A percentile compares a stretch with the other conserved stretches of the same genome.
These are phyloP conservation scores for Tachycineta bicolor DNA, from an alignment of 2,113 vertebrate genomes.

Conservation along the genomic window DNA sequence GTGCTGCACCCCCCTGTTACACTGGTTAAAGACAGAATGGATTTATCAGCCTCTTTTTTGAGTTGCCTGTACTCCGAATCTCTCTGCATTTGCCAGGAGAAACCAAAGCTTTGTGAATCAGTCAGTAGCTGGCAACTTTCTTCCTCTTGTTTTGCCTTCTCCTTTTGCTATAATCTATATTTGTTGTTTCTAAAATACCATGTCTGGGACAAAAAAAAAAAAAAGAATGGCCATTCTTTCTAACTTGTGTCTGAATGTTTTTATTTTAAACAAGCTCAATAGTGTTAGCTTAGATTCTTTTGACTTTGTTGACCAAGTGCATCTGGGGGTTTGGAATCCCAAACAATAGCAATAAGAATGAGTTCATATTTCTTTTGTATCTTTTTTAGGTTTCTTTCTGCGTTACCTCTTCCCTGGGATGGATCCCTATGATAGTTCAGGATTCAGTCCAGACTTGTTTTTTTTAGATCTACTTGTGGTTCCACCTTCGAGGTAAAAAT, in stretches of 20 bases:
- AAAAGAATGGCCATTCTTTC: not conserved
- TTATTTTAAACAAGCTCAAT: not conserved
- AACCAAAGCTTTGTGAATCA: not conserved
- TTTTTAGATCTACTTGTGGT: slow-evolving; percentile 93
- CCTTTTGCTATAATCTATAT: not conserved
- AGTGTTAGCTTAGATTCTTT: not conserved
- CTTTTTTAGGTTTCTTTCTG: slow-evolving; percentile 88
- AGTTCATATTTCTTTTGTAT: not conserved
- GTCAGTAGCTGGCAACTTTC: not conserved
- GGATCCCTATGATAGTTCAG: slow-evolving; percentile 38
- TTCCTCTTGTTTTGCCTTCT: not conserved
- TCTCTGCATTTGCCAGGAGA: not conserved
- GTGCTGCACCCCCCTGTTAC: not conserved
- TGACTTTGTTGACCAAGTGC: not conserved
- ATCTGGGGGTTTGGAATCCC: not conserved
- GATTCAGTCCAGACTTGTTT: slow-evolving; percentile 84
- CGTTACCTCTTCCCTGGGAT: slow-evolving; percentile 86
- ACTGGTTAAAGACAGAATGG: not conserved
- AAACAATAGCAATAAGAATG: not conserved
- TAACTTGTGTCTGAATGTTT: not conserved
- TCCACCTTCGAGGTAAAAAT: slow-evolving; percentile 88
- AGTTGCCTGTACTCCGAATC: not conserved
- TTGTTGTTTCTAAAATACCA: not conserved
- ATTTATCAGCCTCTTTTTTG: not conserved
- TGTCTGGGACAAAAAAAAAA: not conserved